Base-by-base conservation (phyloP, 1,140 invertebrate genomes). In the Drosophila nebulosa region DNA sequence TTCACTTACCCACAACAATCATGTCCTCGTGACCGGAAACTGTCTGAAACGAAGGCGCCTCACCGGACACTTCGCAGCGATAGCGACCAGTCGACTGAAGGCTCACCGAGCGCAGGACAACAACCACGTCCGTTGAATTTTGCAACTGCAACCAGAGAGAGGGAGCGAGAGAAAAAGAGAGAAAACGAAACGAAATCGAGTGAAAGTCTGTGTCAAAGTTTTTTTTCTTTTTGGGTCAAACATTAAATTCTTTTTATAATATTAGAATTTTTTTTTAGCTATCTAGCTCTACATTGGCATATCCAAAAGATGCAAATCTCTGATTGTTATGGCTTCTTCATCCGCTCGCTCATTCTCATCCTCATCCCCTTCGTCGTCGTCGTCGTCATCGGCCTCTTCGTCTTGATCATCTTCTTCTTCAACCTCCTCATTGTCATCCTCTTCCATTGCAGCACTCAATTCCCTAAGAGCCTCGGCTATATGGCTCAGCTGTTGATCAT, bases 21-120 rank as follows among this genome's bases (percentile, higher is more conserved):
- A 96, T 96, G 88, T 95, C 93, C 75, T 94, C 94, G 81, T 95
- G 94, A 83, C 95, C 95, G 61, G 94, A 94, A 72, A 96, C 95
- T 51, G 95, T 96, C 91, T 95, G 94, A 90, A 96, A 96, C 67
- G 93, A 94, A 39, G 95, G 95, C 51, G 95, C 95, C 91, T 96
- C 96, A 16, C 95, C 96, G 14, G 95, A 96, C 69, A 96, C 95
- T 91, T 96, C 96, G 86, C 96, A 96, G 80, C 95, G 93, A 92
- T 96, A 96, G 59, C 94, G 92, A 59, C 96, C 96, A 52, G 93
- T 94, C 67, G 94, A 95, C 78, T 94, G 92, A 61, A 96, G 91
- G 76, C 94, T 94, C 61, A 96, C 94, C 59, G 94, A 93, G 74
- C 92, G 92, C 55, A 96, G 90, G 50, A 94, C 93, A 24, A 96